A percentile compares a stretch with the other conserved stretches of the same genome.
These are phyloP conservation scores for Eueides isabella DNA, from an alignment of 1,140 invertebrate genomes.

Conservation along the genomic window DNA sequence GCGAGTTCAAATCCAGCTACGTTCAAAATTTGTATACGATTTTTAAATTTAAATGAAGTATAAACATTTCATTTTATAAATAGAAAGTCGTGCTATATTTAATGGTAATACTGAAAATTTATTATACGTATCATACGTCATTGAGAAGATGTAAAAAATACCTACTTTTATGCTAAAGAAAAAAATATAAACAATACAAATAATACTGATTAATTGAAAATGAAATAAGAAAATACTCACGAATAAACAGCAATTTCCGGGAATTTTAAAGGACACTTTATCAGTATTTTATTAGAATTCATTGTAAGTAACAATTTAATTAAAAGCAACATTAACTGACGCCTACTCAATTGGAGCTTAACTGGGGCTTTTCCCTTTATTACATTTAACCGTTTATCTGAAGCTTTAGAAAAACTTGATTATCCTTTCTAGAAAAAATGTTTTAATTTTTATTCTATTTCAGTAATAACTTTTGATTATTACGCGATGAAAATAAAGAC, in stretches of 20 bases:
- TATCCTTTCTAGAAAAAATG: not conserved
- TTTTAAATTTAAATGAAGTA: no score
- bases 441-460: not conserved
- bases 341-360: slow-evolving; percentile 15
- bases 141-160: no score
- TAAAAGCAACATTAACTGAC: not conserved
- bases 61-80: no score
- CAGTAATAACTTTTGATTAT: not conserved
- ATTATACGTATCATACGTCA: no score
- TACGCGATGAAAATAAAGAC: not conserved
- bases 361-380: slow-evolving; percentile 10
- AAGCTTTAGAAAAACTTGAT: slow-evolving; percentile 14
- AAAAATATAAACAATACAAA: not conserved
- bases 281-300: not conserved
- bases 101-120: no score
- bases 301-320: slow-evolving; percentile 8
- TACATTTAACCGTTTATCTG: slow-evolving; percentile 14
- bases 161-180: no score
- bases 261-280: not conserved
- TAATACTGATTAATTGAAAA: not conserved
- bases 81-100: no score
- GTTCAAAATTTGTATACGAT: no score
- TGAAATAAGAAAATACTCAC: not conserved
- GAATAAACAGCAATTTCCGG: not conserved
- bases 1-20: no score